Conservation (phyloP, 1,140 invertebrate species). For the Melitaea cinxia region DNA sequence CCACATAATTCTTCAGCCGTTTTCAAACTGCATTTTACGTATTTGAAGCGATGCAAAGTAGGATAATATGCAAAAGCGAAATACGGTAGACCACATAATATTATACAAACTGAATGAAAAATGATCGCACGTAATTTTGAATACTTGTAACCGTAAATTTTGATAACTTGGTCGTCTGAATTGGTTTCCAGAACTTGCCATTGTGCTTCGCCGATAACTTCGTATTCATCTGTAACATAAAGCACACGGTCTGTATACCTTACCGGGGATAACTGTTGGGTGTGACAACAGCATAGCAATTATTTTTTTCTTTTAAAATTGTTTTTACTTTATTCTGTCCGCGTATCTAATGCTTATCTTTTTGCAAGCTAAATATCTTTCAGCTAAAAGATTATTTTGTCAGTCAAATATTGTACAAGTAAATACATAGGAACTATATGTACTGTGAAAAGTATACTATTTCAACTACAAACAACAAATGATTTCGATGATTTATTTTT, state of each 20-base stretch:
- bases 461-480: too few relatives aligned
- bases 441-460: too few relatives aligned
- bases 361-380: too few relatives aligned
- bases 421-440: too few relatives aligned
- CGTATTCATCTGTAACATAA: conserved; percentile 76
- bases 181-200: conserved; percentile 78
- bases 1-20: conserved; percentile 79
- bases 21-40: conserved; percentile 79
- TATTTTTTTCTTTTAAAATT: conserved; percentile 2
- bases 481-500: too few relatives aligned
- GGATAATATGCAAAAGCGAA: conserved; percentile 80
- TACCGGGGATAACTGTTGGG: conserved; percentile 40
- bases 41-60: conserved; percentile 74
- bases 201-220: conserved; percentile 79
- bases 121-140: conserved; percentile 67
- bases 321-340: background rate
- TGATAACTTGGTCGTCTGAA: conserved; percentile 74
- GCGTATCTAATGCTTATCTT: too few relatives aligned
- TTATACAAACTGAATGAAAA: conserved; percentile 74
- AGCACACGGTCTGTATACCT: conserved; percentile 38
- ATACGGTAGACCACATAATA: conserved; percentile 80
- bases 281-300: conserved; percentile 24
- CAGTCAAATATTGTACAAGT: too few relatives aligned
- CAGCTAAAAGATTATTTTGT: too few relatives aligned
- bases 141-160: conserved; percentile 77